Conservation (phyloP, 2,888 invertebrate genomes). For the Acleris literana region DNA sequence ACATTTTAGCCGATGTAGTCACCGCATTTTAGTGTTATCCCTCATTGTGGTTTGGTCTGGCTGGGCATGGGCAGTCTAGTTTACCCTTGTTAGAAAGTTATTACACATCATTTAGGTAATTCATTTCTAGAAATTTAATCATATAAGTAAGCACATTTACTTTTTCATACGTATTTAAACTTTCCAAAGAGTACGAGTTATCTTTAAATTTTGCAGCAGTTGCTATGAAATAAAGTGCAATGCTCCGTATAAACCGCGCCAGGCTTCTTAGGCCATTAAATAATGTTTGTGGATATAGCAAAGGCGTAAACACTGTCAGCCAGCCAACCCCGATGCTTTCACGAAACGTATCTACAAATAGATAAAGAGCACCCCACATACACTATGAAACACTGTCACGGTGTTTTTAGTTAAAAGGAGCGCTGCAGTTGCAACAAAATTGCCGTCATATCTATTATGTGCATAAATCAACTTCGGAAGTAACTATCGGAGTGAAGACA, state of each 20-base stretch:
- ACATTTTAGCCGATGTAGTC: slow-evolving; percentile 40
- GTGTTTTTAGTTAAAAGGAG: slow-evolving; percentile 14
- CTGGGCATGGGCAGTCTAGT: slow-evolving; percentile 7
- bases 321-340: slow-evolving; percentile 32
- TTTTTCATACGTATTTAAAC: background rate
- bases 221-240: slow-evolving; percentile 55
- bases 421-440: background rate
- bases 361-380: slow-evolving; percentile 23
- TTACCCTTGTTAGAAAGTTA: background rate
- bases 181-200: slow-evolving; percentile 7
- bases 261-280: slow-evolving; percentile 45
- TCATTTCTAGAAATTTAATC: no score
- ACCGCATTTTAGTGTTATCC: slow-evolving; percentile 19
- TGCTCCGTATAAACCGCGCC: slow-evolving; percentile 49
- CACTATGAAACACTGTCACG: slow-evolving; percentile 12
- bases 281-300: slow-evolving; percentile 41
- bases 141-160: no score
- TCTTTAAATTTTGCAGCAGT: slow-evolving; percentile 41
- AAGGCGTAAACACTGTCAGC: slow-evolving; percentile 35
- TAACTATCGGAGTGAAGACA: slow-evolving; percentile 5
- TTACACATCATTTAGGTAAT: background rate
- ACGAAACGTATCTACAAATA: slow-evolving; percentile 30
- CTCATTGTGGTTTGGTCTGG: slow-evolving; percentile 16
- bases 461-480: slow-evolving; percentile 15
- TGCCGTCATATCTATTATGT: background rate